Conservation (phyloP, 2,113 vertebrate genomes). For the Campylomormyrus numenius region DNA sequence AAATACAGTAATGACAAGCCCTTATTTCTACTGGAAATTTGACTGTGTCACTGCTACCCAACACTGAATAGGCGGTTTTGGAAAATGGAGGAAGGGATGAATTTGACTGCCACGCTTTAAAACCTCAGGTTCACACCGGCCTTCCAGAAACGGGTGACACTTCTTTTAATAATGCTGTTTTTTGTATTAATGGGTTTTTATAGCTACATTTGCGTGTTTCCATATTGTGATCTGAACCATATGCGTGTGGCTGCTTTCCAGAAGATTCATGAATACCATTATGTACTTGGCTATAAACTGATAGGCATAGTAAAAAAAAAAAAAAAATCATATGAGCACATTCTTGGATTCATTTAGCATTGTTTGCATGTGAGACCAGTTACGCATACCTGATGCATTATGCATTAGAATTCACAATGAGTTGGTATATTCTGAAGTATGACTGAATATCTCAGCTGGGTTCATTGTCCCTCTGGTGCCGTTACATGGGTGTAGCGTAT, state of each 20-base stretch:
- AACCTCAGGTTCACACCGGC: neutral
- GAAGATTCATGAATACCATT: slow-evolving; percentile 4
- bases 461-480: neutral
- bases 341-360: slow-evolving; percentile 10
- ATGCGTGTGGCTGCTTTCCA: slow-evolving; percentile 8
- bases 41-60: neutral
- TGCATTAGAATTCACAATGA: neutral
- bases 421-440: neutral
- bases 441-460: neutral
- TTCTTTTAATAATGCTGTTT: slow-evolving; percentile 1
- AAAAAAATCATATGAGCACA: neutral
- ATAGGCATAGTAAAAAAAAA: neutral
- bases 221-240: slow-evolving; percentile 20
- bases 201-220: neutral
- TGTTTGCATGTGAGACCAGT: slow-evolving; percentile 7
- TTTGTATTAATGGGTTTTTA: slow-evolving; percentile 12
- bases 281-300: neutral
- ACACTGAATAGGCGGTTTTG: neutral
- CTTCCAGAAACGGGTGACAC: neutral
- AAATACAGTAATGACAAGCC: slow-evolving; percentile 30
- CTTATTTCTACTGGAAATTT: slow-evolving; percentile 27
- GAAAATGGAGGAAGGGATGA: neutral
- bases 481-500: neutral
- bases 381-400: neutral
- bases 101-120: neutral